Evolutionary conservation across 2,797 vertebrate genomes (phyloP).

Genomic region (Acridotheres tristis): DNA sequence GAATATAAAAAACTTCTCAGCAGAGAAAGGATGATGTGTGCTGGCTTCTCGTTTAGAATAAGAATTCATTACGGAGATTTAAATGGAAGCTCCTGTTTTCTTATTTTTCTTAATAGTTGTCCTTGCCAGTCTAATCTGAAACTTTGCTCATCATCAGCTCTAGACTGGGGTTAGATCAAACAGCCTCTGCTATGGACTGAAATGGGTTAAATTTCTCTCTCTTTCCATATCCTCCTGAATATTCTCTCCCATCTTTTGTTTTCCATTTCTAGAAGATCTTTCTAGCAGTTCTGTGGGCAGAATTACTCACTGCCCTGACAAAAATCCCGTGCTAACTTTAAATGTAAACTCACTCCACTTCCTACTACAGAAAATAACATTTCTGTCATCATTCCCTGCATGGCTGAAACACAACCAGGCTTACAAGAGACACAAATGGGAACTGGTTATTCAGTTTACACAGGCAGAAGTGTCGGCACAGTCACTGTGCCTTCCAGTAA

Average conservation of each 20-base stretch:
- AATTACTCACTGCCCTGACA: slow-evolving; percentile 7
- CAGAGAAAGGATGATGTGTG: not conserved
- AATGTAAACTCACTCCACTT: not conserved
- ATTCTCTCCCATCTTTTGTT: not conserved
- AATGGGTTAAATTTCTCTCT: not conserved
- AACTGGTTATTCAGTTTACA: slow-evolving; percentile 52
- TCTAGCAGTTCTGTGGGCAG: not conserved
- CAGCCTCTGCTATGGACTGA: not conserved
- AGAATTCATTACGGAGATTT: not conserved
- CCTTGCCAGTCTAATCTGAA: not conserved
- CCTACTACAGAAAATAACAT: not conserved
- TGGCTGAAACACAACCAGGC: not conserved
- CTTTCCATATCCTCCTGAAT: not conserved
- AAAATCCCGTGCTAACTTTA: not conserved
- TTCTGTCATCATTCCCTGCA: not conserved
- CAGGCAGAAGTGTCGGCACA: not conserved
- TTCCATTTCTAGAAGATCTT: not conserved
- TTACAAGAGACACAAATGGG: slow-evolving; percentile 35
- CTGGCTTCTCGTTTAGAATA: not conserved
- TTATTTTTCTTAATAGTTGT: not conserved
- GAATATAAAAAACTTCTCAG: not conserved
- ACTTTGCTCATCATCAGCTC: not conserved
- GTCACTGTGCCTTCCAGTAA: slow-evolving; percentile 2
- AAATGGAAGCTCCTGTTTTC: slow-evolving; percentile 5
- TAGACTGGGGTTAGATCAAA: not conserved